phyloP scores from a whole-genome alignment of 2,888 invertebrate genomes.

The Hoplodrina ambigua region DNA sequence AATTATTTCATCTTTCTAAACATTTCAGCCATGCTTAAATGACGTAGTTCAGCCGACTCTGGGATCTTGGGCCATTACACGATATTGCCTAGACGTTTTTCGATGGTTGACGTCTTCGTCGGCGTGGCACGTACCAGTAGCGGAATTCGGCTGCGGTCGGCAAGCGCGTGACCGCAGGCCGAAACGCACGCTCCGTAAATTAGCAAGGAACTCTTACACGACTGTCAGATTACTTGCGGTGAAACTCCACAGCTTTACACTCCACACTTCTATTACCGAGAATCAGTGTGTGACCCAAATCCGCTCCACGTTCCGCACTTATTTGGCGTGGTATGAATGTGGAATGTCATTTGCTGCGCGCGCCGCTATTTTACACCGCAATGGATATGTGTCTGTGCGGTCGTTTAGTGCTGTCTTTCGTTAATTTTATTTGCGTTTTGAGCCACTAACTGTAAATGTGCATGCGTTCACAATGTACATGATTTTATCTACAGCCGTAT shows the following conservation, averaged over 20 bases:
- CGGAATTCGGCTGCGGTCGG: constrained; percentile 81
- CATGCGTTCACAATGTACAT: constrained; percentile 65
- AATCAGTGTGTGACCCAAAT: constrained; percentile 87
- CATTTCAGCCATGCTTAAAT: neutral
- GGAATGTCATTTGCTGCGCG: constrained; percentile 83
- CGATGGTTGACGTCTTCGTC: constrained; percentile 27
- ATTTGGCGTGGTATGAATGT: constrained; percentile 82
- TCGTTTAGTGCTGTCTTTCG: constrained; percentile 75
- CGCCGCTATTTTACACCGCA: constrained; percentile 84
- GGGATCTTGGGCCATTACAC: neutral
- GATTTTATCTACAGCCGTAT: constrained; percentile 72
- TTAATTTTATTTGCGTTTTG: constrained; percentile 79
- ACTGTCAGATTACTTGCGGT: constrained; percentile 85
- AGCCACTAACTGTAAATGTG: constrained; percentile 73
- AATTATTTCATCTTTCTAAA: no score
- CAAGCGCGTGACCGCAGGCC: constrained; percentile 83
- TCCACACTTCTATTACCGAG: constrained; percentile 80
- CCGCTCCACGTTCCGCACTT: constrained; percentile 74
- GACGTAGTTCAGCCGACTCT: neutral
- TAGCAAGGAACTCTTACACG: constrained; percentile 81
- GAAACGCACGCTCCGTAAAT: constrained; percentile 86
- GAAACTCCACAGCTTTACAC: constrained; percentile 77
- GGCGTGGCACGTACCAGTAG: constrained; percentile 71
- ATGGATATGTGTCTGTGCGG: constrained; percentile 76
- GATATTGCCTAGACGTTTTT: neutral